Base-by-base conservation (phyloP, 2,888 invertebrate species). In the Xanthorhoe spadicearia region DNA sequence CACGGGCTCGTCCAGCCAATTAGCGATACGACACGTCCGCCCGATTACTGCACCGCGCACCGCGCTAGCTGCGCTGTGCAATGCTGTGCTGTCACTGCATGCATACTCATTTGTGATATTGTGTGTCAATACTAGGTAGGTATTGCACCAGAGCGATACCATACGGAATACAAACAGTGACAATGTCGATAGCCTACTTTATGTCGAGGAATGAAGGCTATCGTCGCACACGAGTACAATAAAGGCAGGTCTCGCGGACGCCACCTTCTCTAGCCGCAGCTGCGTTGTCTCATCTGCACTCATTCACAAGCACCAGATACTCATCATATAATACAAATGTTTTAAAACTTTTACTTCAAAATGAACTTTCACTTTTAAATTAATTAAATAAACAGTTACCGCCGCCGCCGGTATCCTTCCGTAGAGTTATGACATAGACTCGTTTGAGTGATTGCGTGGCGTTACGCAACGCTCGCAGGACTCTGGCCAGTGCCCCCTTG, bases 1-100 rank as follows among this genome's bases (percentile, higher is more conserved):
- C 0, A 8, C 38, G 38, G 3, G 38, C 38, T 3, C 38, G 10
- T 8, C 13, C 13, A 6, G 18, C 17, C 49, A 49, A 17, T 49
- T 18, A 49, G 49, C 49, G 49, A 50, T 50, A 50, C 49, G 19
- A 50, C 49, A 50, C 49, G 49, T 50, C 49, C 49, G 13, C 13
- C 13, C 38, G 38, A 43, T 43, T 43, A 43, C 38, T 43, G 38
- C 38, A 13, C 10, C 10, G 38, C 38, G 38, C 38, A n/a, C n/a
- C n/a, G n/a, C n/a, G n/a, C 13, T 32, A 43, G 38, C 38, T 13
- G 38, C 5, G 38, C 38, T 13, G 38, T 13, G 38, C 38, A 13
- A 13, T 13, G 38, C 38, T 43, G 38, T 43, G 38, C 3, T 43
- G 38, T 43, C 38, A 43, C 38, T 43, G 38, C 13, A 43, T 43